These are phyloP conservation scores for Nerophis ophidion DNA, from an alignment of 2,113 vertebrate genomes.

Conservation along the genomic window DNA sequence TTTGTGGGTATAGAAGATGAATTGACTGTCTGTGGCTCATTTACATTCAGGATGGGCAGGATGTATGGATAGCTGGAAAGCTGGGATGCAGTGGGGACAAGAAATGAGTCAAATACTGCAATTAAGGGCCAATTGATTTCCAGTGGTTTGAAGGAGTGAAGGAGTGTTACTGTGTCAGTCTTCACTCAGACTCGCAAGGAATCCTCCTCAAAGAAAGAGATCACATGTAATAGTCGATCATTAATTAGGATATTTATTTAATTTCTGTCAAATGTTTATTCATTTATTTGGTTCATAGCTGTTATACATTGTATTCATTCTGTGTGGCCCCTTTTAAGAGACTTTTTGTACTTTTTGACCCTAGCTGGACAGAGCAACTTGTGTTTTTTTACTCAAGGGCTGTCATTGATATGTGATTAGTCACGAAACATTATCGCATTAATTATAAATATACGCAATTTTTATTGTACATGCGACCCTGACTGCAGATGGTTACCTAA, in stretches of 20 bases:
- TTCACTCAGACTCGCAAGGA: constrained; percentile 59
- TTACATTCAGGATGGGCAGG: constrained; percentile 31
- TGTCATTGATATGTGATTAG: too few species aligned
- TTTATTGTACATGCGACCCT: too few species aligned
- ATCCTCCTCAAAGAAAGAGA: constrained; percentile 43
- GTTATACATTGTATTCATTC: neutral
- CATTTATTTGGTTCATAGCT: constrained; percentile 11
- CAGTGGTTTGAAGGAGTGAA: constrained; percentile 63
- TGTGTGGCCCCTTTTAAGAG: neutral
- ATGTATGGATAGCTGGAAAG: constrained; percentile 34
- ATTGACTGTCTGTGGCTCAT: constrained; percentile 36
- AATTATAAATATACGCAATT: too few species aligned
- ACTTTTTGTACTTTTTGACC: constrained; percentile 6
- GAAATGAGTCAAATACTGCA: constrained; percentile 66
- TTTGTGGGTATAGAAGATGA: constrained; percentile 30
- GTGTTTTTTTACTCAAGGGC: neutral
- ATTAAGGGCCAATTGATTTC: constrained; percentile 69
- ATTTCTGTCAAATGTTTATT: constrained; percentile 35
- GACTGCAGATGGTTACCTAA: too few species aligned
- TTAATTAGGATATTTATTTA: constrained; percentile 33
- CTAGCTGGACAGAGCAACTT: neutral
- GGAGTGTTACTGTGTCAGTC: constrained; percentile 68
- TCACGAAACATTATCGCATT: too few species aligned
- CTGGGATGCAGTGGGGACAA: constrained; percentile 46
- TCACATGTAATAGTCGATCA: constrained; percentile 16